Evolutionary conservation across 2,888 invertebrate species (phyloP).

Genomic region (Synanthedon andrenaeformis): DNA sequence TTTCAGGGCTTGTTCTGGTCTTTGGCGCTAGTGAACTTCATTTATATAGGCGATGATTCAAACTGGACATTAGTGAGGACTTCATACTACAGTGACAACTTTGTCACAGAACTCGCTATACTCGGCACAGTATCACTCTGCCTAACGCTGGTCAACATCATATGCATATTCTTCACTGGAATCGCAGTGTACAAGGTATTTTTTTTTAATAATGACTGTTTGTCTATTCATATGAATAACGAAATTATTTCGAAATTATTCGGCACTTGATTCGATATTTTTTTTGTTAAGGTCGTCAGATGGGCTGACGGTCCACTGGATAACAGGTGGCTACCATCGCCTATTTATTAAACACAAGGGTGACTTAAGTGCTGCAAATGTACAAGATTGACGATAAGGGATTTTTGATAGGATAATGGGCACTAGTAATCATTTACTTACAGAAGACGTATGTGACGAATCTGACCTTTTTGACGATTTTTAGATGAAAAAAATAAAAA

Average conservation of each 20-base stretch:
- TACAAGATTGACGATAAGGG: too few species aligned
- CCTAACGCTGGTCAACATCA: slow-evolving; percentile 79
- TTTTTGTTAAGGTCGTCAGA: too few species aligned
- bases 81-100: slow-evolving; percentile 69
- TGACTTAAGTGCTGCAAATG: too few species aligned
- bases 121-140: slow-evolving; percentile 78
- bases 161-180: slow-evolving; percentile 78
- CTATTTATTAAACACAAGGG: neutral
- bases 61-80: slow-evolving; percentile 47
- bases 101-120: slow-evolving; percentile 71
- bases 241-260: neutral
- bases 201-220: too few species aligned
- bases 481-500: too few species aligned
- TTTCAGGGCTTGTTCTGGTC: slow-evolving; percentile 75
- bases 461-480: too few species aligned
- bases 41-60: slow-evolving; percentile 53
- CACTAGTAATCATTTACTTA: too few species aligned
- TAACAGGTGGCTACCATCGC: too few species aligned
- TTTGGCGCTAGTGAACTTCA: slow-evolving; percentile 66
- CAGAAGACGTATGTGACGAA: too few species aligned
- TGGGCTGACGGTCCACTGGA: too few species aligned
- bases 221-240: slow-evolving; percentile 11
- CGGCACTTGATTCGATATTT: too few species aligned
- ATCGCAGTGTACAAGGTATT: slow-evolving; percentile 76
- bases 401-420: too few species aligned